Percentiles rank a stretch among this genome's conserved stretches.
These are phyloP conservation scores for Lepidotrigona ventralis DNA, from an alignment of 1,140 invertebrate genomes.

Conservation along the genomic window DNA sequence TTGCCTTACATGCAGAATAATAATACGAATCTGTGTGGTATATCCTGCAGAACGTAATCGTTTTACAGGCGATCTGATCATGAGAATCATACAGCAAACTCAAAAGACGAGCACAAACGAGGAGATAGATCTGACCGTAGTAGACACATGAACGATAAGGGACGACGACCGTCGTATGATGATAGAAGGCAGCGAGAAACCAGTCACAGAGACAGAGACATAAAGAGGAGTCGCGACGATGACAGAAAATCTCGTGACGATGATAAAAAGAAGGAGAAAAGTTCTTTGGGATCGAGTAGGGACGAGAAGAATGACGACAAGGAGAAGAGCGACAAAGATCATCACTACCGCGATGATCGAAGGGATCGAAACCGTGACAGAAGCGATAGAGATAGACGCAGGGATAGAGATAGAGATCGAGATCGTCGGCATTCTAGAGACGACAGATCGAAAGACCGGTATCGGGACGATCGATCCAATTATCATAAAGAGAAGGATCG, in stretches of 20 bases:
- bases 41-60: slow-evolving; percentile 81
- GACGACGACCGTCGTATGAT: slow-evolving; percentile 70
- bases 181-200: slow-evolving; percentile 68
- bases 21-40: slow-evolving; percentile 81
- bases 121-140: slow-evolving; percentile 65
- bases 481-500: slow-evolving; percentile 71
- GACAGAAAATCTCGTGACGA: slow-evolving; percentile 70
- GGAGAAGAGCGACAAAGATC: slow-evolving; percentile 67
- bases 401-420: slow-evolving; percentile 58
- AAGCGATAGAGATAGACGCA: slow-evolving; percentile 69
- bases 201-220: slow-evolving; percentile 71
- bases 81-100: slow-evolving; percentile 71
- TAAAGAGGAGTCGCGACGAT: slow-evolving; percentile 65
- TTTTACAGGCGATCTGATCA: slow-evolving; percentile 79
- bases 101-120: slow-evolving; percentile 70
- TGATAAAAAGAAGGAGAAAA: slow-evolving; percentile 71
- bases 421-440: slow-evolving; percentile 65
- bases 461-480: slow-evolving; percentile 66
- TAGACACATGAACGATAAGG: slow-evolving; percentile 64
- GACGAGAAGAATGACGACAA: slow-evolving; percentile 72
- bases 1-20: slow-evolving; percentile 69
- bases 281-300: slow-evolving; percentile 58
- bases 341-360: slow-evolving; percentile 67
- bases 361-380: slow-evolving; percentile 71
- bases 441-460: slow-evolving; percentile 66